Evolutionary conservation across 2,113 vertebrate genomes (phyloP), one percentile per base, ranked within the genome.

Genomic region (Silurus asotus): DNA sequence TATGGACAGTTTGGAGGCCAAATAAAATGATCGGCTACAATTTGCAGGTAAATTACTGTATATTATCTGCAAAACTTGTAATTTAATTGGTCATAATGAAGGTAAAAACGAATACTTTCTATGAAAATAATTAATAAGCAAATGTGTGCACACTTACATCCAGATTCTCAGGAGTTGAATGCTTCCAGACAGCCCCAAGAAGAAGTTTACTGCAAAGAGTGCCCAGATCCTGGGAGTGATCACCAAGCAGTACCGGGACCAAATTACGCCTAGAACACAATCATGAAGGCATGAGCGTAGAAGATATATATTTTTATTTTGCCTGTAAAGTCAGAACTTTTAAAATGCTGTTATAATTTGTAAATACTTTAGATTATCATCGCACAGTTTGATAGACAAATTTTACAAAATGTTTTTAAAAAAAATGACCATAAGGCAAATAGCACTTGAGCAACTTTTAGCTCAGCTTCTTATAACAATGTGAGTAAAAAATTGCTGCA

Each of bases 231-330:
- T 97, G 4, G 97, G 96, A 90, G 95, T 96, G 93, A 97, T 97
- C 88, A 97, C 96, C 88, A 97, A 93, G 58, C 96, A 97, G 90
- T 97, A 97, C 84, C 97, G 93, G 79, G 97, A 97, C 97, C 97
- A 97, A 92, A 97, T 95, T 37, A 97, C 91, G 5, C 97, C 97
- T 97, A 92, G 10, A 82, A 79, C 19, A 37, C 25, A 59, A 79
- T 8, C 25, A 64, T 51, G 53, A 25, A 14, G 9, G 9, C 53
- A 58, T 13, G 1, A 72, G 49, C 62, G 37, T 10, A 65, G 48
- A n/a, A 69, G 37, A 10, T 53, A 51, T n/a, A 6, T n/a, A 49
- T 45, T 14, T 15, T 51, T 64, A 14, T 65, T 70, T 19, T 20
- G 53, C 17, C 56, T 23, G 65, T 11, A 56, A 53, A 7, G 51